These are phyloP conservation scores for Notolabrus celidotus DNA, from an alignment of 2,797 vertebrate genomes.

Conservation along the genomic window DNA sequence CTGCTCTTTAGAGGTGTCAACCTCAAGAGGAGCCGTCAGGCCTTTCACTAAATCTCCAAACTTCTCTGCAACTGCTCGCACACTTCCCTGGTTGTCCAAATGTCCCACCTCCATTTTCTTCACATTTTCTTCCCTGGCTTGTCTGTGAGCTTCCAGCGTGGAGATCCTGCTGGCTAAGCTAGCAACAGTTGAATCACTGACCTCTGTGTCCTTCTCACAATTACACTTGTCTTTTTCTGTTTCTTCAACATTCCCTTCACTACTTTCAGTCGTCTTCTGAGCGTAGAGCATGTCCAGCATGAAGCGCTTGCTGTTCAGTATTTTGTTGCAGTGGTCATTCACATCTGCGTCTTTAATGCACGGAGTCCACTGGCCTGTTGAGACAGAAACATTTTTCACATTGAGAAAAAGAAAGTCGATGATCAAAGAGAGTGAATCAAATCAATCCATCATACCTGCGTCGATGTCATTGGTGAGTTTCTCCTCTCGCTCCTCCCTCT, in stretches of 20 bases:
- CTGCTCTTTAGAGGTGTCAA: constrained; percentile 84
- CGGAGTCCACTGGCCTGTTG: constrained; percentile 89
- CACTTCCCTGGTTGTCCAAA: constrained; percentile 92
- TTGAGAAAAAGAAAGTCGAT: background rate
- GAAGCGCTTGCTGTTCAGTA: constrained; percentile 93
- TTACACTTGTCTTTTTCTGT: constrained; percentile 82
- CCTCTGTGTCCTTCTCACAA: constrained; percentile 83
- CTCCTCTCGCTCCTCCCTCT: constrained; percentile 95
- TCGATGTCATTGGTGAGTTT: constrained; percentile 88
- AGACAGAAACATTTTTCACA: constrained; percentile 35
- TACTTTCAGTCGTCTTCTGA: constrained; percentile 85
- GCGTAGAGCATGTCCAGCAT: constrained; percentile 98
- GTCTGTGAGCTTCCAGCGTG: constrained; percentile 90
- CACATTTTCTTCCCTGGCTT: constrained; percentile 88
- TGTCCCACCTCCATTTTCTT: constrained; percentile 90
- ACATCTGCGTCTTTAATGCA: constrained; percentile 88
- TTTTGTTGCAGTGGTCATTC: constrained; percentile 91
- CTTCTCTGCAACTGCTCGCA: constrained; percentile 92
- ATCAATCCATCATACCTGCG: constrained; percentile 82
- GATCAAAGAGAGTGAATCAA: background rate
- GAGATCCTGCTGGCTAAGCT: constrained; percentile 92
- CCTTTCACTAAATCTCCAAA: constrained; percentile 92
- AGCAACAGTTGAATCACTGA: constrained; percentile 83
- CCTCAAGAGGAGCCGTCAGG: constrained; percentile 78
- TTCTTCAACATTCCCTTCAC: constrained; percentile 83